Conservation (phyloP, 2,113 vertebrate genomes). For the Sinocyclocheilus anshuiensis region DNA sequence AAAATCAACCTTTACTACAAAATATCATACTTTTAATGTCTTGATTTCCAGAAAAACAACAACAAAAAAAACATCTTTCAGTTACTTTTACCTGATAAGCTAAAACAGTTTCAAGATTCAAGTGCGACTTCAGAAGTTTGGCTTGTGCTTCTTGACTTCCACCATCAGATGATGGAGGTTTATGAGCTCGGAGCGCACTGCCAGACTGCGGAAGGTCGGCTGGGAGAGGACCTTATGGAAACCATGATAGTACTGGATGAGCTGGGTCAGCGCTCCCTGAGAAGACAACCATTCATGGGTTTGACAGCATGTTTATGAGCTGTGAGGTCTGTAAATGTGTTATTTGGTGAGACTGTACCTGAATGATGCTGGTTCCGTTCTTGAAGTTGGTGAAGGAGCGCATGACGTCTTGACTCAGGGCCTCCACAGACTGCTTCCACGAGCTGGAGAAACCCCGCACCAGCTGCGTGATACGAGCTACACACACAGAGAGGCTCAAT, state of each 20-base stretch:
- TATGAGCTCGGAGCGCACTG: constrained; percentile 88
- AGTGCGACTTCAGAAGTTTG: constrained; percentile 80
- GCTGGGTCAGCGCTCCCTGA: constrained; percentile 89
- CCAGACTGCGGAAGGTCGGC: constrained; percentile 83
- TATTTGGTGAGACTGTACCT: constrained; percentile 69
- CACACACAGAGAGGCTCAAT: not conserved
- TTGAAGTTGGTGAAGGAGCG: constrained; percentile 93
- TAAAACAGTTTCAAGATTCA: not conserved
- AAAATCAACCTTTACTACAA: not conserved
- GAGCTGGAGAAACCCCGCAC: constrained; percentile 85
- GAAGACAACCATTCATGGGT: not conserved
- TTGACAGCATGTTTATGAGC: not conserved
- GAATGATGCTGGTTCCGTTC: constrained; percentile 91
- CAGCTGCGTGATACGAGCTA: constrained; percentile 85
- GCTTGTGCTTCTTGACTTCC: constrained; percentile 93
- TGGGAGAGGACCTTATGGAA: constrained; percentile 90
- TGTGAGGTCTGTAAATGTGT: no score
- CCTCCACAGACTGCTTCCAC: constrained; percentile 90
- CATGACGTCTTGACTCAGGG: constrained; percentile 91
- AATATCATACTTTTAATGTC: not conserved
- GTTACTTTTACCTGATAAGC: not conserved
- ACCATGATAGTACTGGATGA: constrained; percentile 93
- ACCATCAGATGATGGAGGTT: constrained; percentile 96
- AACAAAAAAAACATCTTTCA: not conserved
- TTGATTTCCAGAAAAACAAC: not conserved